Evolutionary conservation across 1,140 invertebrate genomes (phyloP).

Genomic region (Zaprionus nigranus): DNA sequence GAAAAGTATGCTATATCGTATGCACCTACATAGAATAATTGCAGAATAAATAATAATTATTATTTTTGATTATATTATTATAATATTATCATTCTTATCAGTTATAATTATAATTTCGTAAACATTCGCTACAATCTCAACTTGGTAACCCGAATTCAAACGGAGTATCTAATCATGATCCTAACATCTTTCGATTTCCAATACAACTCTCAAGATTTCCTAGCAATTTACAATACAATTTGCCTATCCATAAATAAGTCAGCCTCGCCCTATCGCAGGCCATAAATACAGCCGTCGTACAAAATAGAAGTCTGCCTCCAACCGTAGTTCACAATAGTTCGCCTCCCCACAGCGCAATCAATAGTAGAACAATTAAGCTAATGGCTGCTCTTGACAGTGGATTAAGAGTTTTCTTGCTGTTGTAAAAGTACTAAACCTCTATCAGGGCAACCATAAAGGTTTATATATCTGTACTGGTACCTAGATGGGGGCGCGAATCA

Average conservation of each 20-base stretch:
- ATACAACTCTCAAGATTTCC: conserved; percentile 21
- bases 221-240: conserved; percentile 5
- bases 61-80: no score
- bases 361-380: conserved; percentile 27
- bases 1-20: conserved; percentile 28
- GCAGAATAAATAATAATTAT: not conserved
- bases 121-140: conserved; percentile 23
- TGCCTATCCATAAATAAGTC: conserved; percentile 34
- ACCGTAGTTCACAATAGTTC: conserved; percentile 8
- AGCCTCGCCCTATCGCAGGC: conserved; percentile 13
- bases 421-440: conserved; percentile 3
- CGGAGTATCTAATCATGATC: conserved; percentile 59
- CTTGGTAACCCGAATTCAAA: conserved; percentile 27
- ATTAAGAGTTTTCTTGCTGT: conserved; percentile 15
- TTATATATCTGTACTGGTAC: not conserved
- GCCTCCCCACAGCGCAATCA: conserved; percentile 12
- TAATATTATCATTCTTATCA: no score
- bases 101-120: not conserved
- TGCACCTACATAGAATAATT: not conserved
- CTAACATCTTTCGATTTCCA: conserved; percentile 1
- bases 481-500: not conserved
- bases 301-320: not conserved
- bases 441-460: conserved; percentile 1
- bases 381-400: conserved; percentile 20
- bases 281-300: conserved; percentile 15